These are phyloP conservation scores for Hirundo rustica DNA, from an alignment of 2,797 vertebrate genomes.

Conservation along the genomic window DNA sequence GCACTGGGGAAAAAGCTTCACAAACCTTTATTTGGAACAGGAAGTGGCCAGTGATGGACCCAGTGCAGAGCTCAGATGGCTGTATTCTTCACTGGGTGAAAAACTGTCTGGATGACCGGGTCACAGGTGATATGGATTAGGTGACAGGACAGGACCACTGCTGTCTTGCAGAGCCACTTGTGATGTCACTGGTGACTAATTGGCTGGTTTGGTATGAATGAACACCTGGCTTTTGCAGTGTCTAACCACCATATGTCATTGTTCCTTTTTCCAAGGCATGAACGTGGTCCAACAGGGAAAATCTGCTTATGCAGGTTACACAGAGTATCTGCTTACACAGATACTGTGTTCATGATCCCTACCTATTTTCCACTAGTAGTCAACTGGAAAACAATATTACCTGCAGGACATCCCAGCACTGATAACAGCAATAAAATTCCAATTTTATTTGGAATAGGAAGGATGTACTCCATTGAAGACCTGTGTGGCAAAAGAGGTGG, in stretches of 20 bases:
- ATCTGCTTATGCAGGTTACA: not conserved
- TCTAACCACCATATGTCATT: not conserved
- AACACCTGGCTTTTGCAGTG: not conserved
- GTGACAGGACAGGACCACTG: not conserved
- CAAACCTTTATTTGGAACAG: not conserved
- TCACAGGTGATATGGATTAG: not conserved
- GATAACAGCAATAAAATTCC: not conserved
- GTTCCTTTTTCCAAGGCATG: not conserved
- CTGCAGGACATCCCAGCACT: not conserved
- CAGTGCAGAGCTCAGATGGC: not conserved
- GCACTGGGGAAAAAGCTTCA: not conserved
- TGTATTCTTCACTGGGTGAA: not conserved
- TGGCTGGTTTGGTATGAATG: not conserved
- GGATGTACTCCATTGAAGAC: not conserved
- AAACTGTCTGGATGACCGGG: fast-evolving
- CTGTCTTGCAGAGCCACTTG: not conserved
- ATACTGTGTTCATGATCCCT: fast-evolving
- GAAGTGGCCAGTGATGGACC: not conserved
- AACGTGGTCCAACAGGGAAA: not conserved
- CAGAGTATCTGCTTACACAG: not conserved
- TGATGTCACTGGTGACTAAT: not conserved
- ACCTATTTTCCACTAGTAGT: not conserved
- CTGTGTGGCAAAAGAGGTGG: fast-evolving
- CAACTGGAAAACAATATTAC: not conserved
- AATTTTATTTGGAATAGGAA: not conserved